Percentiles rank a stretch among this genome's conserved stretches.
Evolutionary conservation across 2,888 invertebrate species (phyloP).

Genomic region (Synergus gifuensis): DNA sequence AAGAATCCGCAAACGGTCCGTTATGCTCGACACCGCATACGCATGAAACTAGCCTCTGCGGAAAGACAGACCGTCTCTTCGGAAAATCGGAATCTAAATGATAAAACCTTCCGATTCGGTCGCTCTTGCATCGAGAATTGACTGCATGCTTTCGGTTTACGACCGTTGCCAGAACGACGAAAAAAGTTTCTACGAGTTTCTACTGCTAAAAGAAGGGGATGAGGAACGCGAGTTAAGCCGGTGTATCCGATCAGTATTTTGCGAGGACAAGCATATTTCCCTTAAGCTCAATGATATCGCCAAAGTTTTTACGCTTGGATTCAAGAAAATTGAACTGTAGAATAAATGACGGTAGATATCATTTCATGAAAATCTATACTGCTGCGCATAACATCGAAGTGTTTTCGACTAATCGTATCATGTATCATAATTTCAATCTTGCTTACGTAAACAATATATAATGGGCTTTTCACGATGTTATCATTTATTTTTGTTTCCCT

Average conservation of each 20-base stretch:
- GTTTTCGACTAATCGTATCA: neutral
- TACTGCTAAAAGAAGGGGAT: slow-evolving; percentile 14
- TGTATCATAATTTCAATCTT: no score
- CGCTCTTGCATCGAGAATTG: slow-evolving; percentile 22
- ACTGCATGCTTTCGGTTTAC: slow-evolving; percentile 18
- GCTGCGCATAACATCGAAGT: neutral
- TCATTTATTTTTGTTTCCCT: neutral
- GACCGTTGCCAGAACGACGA: slow-evolving; percentile 20
- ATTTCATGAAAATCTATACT: slow-evolving; percentile 23
- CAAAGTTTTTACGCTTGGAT: slow-evolving; percentile 38
- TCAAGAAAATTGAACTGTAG: slow-evolving; percentile 35
- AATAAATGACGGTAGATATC: slow-evolving; percentile 21
- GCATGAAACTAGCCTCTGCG: slow-evolving; percentile 15
- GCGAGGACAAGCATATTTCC: slow-evolving; percentile 35
- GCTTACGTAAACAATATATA: no score
- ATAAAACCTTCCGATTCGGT: slow-evolving; percentile 32
- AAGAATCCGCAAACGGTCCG: slow-evolving; percentile 12
- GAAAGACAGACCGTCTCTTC: slow-evolving; percentile 16
- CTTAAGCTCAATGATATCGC: slow-evolving; percentile 35
- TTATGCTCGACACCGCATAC: slow-evolving; percentile 13
- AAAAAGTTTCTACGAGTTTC: slow-evolving; percentile 26
- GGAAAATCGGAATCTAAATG: slow-evolving; percentile 5
- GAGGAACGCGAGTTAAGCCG: slow-evolving; percentile 13
- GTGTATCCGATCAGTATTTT: slow-evolving; percentile 23
- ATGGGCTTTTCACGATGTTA: no score